Evolutionary conservation across 1,140 invertebrate genomes (phyloP), one percentile per base, ranked within the genome.

Genomic region (Solenopsis fugax): DNA sequence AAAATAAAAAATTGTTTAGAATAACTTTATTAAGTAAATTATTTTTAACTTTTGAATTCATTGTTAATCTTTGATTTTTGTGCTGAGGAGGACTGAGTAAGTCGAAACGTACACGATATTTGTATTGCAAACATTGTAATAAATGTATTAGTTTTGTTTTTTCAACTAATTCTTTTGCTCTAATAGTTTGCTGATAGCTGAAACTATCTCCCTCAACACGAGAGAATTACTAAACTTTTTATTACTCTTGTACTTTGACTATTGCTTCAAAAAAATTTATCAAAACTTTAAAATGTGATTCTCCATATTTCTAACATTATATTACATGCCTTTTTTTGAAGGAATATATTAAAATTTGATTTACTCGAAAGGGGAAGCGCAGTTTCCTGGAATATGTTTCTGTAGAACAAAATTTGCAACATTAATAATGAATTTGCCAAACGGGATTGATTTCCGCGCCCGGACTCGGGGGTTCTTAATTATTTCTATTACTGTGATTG

Each of bases 401-500:
- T 48, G 4, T 24, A 45, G 10, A 60, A 45, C 13, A 45, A 16
- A 37, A 41, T 1, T 3, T 58, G 24, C n/a, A 7, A 37, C 12
- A 3, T 34, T 69, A 54, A 81, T 54, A 29, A 71, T n/a, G 21
- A 81, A 29, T 81, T 71, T 12, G 1, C 21, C 16, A 24, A 50
- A 71, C n/a, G 24, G 10, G 48, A 80, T 80, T 54, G 29, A 67
- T 67, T 67, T 67, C 29, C 13, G 24, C 45, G 45, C 45, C 12
- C 24, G 21, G 5, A 48, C 1, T 34, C n/a, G 21, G 21, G 21
- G 13, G 69, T 50, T 24, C 13, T 84, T 84, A 84, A 84, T 84
- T 75, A 84, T 84, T 84, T 62, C 80, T 75, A 75, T 62, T 41
- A 7, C 7, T 6, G 65, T 37, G 69, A 75, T 62, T 62, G 69